These are phyloP conservation scores for Smutsia temminckii DNA, from an alignment of 2,797 vertebrate genomes.

Conservation along the genomic window DNA sequence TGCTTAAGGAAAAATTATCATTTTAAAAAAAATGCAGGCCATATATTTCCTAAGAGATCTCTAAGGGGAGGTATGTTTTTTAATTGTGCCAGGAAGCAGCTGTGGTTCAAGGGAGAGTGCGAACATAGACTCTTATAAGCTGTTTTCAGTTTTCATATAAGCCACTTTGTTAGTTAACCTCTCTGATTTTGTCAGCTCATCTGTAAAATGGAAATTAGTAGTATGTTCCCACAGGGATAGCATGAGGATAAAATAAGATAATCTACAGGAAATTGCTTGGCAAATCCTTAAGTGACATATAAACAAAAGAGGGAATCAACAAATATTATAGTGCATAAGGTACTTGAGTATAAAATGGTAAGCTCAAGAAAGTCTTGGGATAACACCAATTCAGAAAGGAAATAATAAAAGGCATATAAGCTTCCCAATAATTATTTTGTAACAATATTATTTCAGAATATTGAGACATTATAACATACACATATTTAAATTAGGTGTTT, in stretches of 20 bases:
- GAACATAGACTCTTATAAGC: neutral
- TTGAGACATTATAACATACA: neutral
- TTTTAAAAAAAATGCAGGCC: neutral
- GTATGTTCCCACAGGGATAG: neutral
- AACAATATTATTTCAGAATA: neutral
- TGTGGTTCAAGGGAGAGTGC: neutral
- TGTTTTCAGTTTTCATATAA: neutral
- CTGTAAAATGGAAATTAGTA: slow-evolving; percentile 38
- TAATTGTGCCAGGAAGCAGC: slow-evolving; percentile 4
- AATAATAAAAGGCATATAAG: neutral
- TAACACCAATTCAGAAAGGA: slow-evolving; percentile 12
- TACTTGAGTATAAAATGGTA: neutral
- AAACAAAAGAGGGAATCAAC: neutral
- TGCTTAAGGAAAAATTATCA: neutral
- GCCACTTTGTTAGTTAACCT: neutral
- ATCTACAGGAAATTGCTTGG: slow-evolving; percentile 37
- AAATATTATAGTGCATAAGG: neutral
- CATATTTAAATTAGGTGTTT: neutral
- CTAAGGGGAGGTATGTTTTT: neutral
- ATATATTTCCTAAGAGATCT: slow-evolving; percentile 3
- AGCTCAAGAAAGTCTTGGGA: neutral
- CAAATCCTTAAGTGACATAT: neutral
- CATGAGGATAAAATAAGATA: slow-evolving; percentile 40
- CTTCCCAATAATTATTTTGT: neutral
- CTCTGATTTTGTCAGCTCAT: slow-evolving; percentile 36